Percentiles rank a stretch among this genome's conserved stretches.
phyloP scores from a whole-genome alignment of 2,888 invertebrate genomes.

The Drosophila mayaguana region DNA sequence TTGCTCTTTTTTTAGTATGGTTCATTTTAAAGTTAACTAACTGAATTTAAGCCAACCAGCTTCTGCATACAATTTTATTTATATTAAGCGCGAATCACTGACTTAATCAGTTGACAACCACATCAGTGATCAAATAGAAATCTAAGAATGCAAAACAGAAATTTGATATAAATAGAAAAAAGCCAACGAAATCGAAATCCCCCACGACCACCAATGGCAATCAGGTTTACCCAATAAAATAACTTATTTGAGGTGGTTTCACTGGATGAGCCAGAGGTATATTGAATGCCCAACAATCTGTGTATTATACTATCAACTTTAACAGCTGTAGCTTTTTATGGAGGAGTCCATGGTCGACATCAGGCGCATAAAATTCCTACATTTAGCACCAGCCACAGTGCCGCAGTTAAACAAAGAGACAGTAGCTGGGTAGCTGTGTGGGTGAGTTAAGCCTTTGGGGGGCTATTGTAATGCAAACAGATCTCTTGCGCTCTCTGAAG shows the following conservation, averaged over 20 bases:
- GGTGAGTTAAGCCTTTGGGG: constrained; percentile 45
- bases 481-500: constrained; percentile 32
- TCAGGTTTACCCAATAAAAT: constrained; percentile 7
- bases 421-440: constrained; percentile 2
- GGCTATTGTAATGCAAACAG: constrained; percentile 65
- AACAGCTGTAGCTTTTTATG: constrained; percentile 36
- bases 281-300: constrained; percentile 23
- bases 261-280: background rate
- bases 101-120: background rate
- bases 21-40: background rate
- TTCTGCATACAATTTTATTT: background rate
- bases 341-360: constrained; percentile 36
- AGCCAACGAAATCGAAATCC: background rate
- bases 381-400: constrained; percentile 16
- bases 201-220: background rate
- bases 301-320: constrained; percentile 31
- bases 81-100: background rate
- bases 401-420: constrained; percentile 21
- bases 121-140: background rate
- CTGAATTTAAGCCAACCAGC: background rate
- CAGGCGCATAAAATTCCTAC: constrained; percentile 42
- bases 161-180: background rate
- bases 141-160: background rate
- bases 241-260: background rate
- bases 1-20: background rate